Conservation (phyloP, 2,797 vertebrate species). For the Apogon hyalosoma region DNA sequence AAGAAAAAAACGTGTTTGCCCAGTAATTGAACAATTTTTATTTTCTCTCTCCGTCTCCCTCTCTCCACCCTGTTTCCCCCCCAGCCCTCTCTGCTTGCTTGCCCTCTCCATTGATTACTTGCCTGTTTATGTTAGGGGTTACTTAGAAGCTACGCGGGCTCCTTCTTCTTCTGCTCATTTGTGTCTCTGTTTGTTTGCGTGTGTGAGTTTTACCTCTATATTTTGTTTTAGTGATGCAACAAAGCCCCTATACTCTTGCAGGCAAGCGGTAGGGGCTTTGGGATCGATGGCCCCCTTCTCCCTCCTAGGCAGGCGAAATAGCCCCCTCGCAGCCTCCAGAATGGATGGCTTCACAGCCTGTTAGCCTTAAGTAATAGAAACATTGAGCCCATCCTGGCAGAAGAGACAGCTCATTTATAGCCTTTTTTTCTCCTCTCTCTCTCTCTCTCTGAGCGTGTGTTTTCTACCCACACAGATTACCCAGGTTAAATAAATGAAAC, state of each 20-base stretch:
- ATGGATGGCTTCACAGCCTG: slow-evolving; percentile 98
- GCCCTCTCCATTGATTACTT: slow-evolving; percentile 92
- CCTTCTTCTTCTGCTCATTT: slow-evolving; percentile 86
- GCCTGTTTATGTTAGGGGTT: slow-evolving; percentile 93
- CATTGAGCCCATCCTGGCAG: slow-evolving; percentile 98
- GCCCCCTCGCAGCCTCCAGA: slow-evolving; percentile 90
- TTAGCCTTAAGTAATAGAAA: slow-evolving; percentile 99
- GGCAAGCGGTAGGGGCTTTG: slow-evolving; percentile 79
- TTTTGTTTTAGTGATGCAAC: slow-evolving; percentile 88
- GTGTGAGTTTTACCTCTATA: slow-evolving; percentile 72
- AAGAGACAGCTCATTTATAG: slow-evolving; percentile 99
- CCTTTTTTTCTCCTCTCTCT: slow-evolving; percentile 81
- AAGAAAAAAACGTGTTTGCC: slow-evolving; percentile 89
- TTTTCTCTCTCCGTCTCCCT: slow-evolving; percentile 84
- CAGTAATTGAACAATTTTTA: slow-evolving; percentile 97
- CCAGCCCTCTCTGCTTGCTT: slow-evolving; percentile 77
- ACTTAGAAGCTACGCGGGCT: slow-evolving; percentile 81
- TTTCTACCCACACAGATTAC: slow-evolving; percentile 93
- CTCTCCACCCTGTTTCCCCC: slow-evolving; percentile 73
- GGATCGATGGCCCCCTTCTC: slow-evolving; percentile 89
- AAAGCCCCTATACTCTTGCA: slow-evolving; percentile 83
- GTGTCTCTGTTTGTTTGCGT: slow-evolving; percentile 71
- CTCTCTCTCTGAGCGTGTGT: slow-evolving; percentile 71
- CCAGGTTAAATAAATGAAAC: slow-evolving; percentile 99
- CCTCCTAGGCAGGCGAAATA: slow-evolving; percentile 89